phyloP scores from a whole-genome alignment of 2,797 vertebrate genomes.

The Smutsia temminckii region DNA sequence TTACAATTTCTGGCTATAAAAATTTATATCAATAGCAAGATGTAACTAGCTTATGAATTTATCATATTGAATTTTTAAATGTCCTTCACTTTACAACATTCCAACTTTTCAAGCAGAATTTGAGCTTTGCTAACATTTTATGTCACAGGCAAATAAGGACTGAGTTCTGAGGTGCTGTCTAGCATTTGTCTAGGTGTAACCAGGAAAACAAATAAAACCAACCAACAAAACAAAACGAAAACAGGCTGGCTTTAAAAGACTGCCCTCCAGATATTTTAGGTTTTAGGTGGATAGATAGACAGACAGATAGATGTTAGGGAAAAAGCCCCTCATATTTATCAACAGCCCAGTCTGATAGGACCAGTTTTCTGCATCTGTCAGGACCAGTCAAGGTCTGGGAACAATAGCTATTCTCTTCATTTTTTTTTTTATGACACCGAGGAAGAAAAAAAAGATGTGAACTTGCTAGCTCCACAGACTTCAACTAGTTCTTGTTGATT shows the following conservation, averaged over 20 bases:
- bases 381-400: background rate
- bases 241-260: background rate
- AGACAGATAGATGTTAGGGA: background rate
- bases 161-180: background rate
- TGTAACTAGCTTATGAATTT: background rate
- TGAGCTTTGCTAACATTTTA: background rate
- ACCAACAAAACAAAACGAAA: background rate
- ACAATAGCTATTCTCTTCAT: background rate
- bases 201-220: background rate
- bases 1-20: background rate
- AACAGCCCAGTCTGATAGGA: background rate
- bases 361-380: background rate
- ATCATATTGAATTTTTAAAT: constrained; percentile 9
- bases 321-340: background rate
- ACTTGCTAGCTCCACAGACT: constrained; percentile 13
- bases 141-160: background rate
- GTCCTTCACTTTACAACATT: background rate
- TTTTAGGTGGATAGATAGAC: background rate
- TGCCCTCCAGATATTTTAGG: background rate
- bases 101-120: background rate
- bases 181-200: background rate
- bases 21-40: background rate
- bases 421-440: background rate
- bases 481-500: background rate
- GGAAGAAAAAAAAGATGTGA: background rate